phyloP scores from a whole-genome alignment of 1,140 invertebrate species.

The Drosophila kurseongensis region DNA sequence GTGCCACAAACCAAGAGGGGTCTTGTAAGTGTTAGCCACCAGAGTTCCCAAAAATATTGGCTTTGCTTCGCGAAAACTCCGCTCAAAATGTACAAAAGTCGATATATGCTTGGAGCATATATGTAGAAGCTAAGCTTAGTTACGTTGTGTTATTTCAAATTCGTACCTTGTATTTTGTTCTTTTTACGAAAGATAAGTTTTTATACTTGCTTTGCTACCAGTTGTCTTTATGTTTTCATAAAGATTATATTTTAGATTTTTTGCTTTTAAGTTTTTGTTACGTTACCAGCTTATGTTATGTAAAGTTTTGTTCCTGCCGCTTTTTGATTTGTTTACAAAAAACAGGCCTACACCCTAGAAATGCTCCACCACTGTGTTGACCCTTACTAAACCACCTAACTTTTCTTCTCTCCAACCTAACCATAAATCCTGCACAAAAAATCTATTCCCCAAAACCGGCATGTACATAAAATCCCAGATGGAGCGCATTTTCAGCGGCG shows the following conservation, averaged over 20 bases:
- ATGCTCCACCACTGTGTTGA: slow-evolving; percentile 10
- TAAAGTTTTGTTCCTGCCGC: slow-evolving; percentile 24
- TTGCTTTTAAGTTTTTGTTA: slow-evolving; percentile 7
- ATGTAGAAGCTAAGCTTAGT: slow-evolving; percentile 57
- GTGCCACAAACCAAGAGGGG: slow-evolving; percentile 23
- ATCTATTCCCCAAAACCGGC: slow-evolving; percentile 1
- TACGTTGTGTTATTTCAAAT: slow-evolving; percentile 28
- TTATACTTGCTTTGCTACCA: slow-evolving; percentile 11
- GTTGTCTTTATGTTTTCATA: slow-evolving; percentile 7
- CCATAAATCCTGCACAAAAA: slow-evolving; percentile 16
- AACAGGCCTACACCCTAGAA: slow-evolving; percentile 32
- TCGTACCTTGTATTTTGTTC: slow-evolving; percentile 25
- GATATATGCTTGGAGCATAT: slow-evolving; percentile 43
- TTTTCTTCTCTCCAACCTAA: slow-evolving; percentile 57
- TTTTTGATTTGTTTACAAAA: slow-evolving; percentile 30
- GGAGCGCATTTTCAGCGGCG: slow-evolving; percentile 96
- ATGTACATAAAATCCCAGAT: slow-evolving; percentile 87
- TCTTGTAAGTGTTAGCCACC: slow-evolving; percentile 65
- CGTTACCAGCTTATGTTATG: slow-evolving; percentile 15
- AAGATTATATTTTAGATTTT: neutral
- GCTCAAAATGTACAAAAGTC: slow-evolving; percentile 50
- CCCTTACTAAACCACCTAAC: slow-evolving; percentile 47
- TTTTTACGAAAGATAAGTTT: slow-evolving; percentile 11
- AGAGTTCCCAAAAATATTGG: slow-evolving; percentile 29
- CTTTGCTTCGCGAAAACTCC: slow-evolving; percentile 61